Evolutionary conservation across 1,140 invertebrate species (phyloP).

Genomic region (Druon quercuslanigerum): DNA sequence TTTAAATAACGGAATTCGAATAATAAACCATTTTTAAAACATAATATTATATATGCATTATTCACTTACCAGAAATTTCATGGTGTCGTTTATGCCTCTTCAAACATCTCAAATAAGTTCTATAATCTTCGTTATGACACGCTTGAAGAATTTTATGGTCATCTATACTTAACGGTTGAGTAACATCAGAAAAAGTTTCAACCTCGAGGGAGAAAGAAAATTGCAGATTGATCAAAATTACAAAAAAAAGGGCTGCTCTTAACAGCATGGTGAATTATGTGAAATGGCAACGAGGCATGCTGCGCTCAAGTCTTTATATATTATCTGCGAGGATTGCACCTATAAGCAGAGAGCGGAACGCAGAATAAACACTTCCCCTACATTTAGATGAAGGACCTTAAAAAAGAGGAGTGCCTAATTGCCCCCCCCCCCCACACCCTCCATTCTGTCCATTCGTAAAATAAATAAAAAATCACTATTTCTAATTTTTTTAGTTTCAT

Average conservation of each 20-base stretch:
- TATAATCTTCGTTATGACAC: slow-evolving; percentile 67
- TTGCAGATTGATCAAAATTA: slow-evolving; percentile 32
- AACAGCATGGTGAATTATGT: slow-evolving; percentile 35
- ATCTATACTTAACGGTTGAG: slow-evolving; percentile 38
- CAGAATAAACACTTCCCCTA: slow-evolving; percentile 31
- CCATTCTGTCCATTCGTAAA: no score
- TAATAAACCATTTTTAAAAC: no score
- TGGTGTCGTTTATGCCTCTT: slow-evolving; percentile 68
- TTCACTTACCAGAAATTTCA: slow-evolving; percentile 10
- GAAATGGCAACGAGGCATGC: slow-evolving; percentile 41
- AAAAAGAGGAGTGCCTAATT: no score
- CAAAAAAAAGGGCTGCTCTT: slow-evolving; percentile 36
- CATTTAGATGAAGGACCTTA: slow-evolving; percentile 45
- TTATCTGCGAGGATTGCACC: slow-evolving; percentile 20
- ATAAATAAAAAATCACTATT: no score
- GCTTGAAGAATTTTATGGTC: slow-evolving; percentile 53
- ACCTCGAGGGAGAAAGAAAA: slow-evolving; percentile 20
- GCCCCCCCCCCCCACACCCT: no score
- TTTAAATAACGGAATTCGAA: no score
- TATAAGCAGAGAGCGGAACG: no score
- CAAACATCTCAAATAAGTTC: slow-evolving; percentile 68
- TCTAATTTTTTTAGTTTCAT: no score
- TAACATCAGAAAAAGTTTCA: slow-evolving; percentile 35
- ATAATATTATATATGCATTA: background rate
- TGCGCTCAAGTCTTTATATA: slow-evolving; percentile 39